A percentile compares a stretch with the other conserved stretches of the same genome.
Conservation (phyloP, 2,113 vertebrate species). For the Heptranchias perlo region DNA sequence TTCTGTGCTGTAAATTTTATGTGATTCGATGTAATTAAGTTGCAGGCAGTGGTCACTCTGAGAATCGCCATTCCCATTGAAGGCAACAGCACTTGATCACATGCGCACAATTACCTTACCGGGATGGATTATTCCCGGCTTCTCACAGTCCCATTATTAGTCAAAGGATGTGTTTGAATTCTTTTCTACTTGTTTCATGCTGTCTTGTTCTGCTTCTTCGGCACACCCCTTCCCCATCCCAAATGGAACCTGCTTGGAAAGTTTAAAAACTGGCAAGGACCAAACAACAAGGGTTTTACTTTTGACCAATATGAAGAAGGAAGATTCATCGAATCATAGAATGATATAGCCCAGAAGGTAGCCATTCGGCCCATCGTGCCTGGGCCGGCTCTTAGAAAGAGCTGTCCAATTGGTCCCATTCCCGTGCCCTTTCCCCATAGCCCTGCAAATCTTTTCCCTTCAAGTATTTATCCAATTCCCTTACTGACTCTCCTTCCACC, state of each 20-base stretch:
- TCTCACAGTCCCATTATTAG: neutral
- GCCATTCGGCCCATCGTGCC: too few species aligned
- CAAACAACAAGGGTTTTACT: neutral
- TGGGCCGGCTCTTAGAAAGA: too few species aligned
- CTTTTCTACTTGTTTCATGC: neutral
- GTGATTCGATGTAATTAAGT: neutral
- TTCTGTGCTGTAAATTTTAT: too few species aligned
- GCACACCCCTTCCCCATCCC: too few species aligned
- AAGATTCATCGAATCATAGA: too few species aligned
- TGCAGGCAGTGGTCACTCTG: neutral
- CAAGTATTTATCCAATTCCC: too few species aligned
- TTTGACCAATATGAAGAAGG: neutral
- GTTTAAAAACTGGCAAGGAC: neutral
- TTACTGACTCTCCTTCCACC: too few species aligned
- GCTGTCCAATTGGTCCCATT: too few species aligned
- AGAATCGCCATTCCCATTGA: neutral
- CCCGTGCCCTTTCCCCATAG: too few species aligned
- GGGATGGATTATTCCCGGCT: neutral
- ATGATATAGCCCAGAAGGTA: too few species aligned
- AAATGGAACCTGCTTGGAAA: neutral
- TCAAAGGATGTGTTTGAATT: neutral
- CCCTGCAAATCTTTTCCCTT: too few species aligned
- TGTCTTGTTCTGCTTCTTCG: neutral
- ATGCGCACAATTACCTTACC: neutral
- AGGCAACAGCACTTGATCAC: neutral